These are phyloP conservation scores for Drosophila helvetica DNA, from an alignment of 2,888 invertebrate genomes.

Conservation along the genomic window DNA sequence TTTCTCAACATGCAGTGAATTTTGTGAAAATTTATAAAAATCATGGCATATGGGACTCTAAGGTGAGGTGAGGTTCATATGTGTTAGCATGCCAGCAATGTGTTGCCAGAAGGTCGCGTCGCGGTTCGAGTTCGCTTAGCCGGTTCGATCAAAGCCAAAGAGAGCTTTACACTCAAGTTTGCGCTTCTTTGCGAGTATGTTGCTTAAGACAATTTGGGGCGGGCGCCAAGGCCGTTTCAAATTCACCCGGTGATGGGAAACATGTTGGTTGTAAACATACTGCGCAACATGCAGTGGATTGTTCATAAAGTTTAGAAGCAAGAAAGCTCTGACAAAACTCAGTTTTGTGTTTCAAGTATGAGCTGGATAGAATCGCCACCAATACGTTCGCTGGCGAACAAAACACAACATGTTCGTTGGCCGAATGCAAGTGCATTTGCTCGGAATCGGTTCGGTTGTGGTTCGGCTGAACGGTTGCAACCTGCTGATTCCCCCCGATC, in stretches of 20 bases:
- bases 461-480: neutral
- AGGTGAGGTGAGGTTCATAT: neutral
- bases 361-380: slow-evolving; percentile 9
- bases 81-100: neutral
- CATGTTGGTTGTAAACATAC: neutral
- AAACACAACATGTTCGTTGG: slow-evolving; percentile 60
- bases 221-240: neutral
- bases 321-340: neutral
- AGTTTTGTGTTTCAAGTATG: slow-evolving; percentile 4
- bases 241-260: neutral
- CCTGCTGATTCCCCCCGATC: slow-evolving; percentile 1
- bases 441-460: neutral
- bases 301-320: neutral
- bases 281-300: neutral
- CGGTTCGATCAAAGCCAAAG: neutral
- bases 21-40: neutral
- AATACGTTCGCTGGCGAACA: slow-evolving; percentile 49
- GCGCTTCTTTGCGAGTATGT: neutral
- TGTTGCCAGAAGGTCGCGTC: neutral
- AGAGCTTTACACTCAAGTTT: neutral
- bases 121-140: neutral
- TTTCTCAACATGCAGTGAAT: neutral
- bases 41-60: neutral
- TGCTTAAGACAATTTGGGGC: neutral
- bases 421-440: neutral